phyloP scores from a whole-genome alignment of 2,888 invertebrate species.

The Hipparchia sbordonii region DNA sequence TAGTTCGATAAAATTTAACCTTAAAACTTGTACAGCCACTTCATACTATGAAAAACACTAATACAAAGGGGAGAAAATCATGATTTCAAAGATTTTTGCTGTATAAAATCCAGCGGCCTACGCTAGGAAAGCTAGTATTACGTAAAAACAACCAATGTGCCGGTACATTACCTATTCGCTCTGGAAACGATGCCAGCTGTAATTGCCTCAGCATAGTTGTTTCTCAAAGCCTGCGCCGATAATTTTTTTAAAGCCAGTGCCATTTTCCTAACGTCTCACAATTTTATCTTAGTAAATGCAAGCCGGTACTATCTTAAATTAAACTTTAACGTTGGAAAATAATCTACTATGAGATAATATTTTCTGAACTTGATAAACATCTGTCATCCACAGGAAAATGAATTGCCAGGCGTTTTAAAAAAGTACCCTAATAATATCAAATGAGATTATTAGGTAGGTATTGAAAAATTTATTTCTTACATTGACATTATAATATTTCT shows the following conservation, averaged over 20 bases:
- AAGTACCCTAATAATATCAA: not conserved
- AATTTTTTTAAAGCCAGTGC: conserved; percentile 65
- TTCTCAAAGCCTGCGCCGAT: conserved; percentile 62
- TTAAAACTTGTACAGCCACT: no score
- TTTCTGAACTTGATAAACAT: not conserved
- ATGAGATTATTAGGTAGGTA: no score
- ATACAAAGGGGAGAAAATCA: not conserved
- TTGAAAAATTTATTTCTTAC: no score
- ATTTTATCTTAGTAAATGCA: conserved; percentile 22
- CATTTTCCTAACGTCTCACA: conserved; percentile 50
- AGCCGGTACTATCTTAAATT: conserved; percentile 4
- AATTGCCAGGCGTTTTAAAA: not conserved
- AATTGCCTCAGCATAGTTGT: conserved; percentile 60
- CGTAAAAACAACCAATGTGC: conserved; percentile 59
- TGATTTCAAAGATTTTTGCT: not conserved
- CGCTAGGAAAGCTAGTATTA: conserved; percentile 47
- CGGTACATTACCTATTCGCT: conserved; percentile 67
- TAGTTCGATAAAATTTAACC: no score
- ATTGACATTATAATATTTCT: no score
- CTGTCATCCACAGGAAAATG: not conserved
- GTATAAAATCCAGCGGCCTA: not conserved
- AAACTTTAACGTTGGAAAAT: not conserved
- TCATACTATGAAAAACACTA: no score
- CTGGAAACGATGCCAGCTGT: conserved; percentile 53
- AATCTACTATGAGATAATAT: not conserved